phyloP scores from a whole-genome alignment of 2,797 vertebrate species.

The Crocodylus rhombifer region DNA sequence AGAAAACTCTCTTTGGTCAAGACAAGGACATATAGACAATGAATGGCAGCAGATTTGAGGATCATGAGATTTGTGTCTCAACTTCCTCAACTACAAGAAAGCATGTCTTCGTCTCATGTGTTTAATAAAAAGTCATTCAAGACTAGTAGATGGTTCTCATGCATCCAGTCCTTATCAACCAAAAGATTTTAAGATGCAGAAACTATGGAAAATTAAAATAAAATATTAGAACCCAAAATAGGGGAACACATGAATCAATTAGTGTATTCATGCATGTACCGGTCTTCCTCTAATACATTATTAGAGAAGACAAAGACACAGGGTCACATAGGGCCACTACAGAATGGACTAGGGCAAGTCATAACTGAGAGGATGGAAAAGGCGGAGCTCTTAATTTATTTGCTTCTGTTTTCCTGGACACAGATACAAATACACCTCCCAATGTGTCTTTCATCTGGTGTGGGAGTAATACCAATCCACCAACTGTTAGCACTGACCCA shows the following conservation, averaged over 20 bases:
- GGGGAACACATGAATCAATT: constrained; percentile 31
- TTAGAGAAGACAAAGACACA: no score
- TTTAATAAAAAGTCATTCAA: constrained; percentile 6
- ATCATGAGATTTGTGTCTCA: neutral
- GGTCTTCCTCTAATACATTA: neutral
- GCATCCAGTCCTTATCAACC: constrained; percentile 2
- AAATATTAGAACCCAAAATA: neutral
- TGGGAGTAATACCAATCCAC: no score
- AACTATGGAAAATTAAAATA: neutral
- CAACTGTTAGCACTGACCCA: no score
- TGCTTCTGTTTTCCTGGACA: no score
- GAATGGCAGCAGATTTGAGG: neutral
- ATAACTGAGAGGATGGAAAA: no score
- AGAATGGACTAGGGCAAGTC: no score
- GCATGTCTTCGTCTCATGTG: neutral
- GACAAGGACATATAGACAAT: neutral
- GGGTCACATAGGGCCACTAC: no score
- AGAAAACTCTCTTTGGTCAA: neutral
- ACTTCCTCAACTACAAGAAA: neutral
- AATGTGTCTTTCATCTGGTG: no score
- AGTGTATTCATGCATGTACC: constrained; percentile 6
- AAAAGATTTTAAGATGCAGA: constrained; percentile 6
- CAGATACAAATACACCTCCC: no score
- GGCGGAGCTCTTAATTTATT: no score
- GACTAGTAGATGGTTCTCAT: constrained; percentile 11